Conservation (phyloP, 2,113 vertebrate genomes). For the Columba livia region DNA sequence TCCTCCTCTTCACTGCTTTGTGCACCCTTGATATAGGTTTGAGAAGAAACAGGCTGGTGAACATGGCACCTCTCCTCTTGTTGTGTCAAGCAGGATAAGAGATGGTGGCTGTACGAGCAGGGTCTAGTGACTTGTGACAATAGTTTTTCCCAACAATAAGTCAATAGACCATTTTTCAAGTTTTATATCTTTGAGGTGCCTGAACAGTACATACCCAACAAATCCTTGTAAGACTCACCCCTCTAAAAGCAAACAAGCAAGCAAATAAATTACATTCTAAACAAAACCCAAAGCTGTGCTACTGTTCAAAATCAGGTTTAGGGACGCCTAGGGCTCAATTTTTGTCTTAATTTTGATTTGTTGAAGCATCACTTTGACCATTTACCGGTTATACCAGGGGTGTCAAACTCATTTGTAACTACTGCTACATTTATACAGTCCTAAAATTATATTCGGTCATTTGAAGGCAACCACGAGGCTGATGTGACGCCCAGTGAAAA, state of each 20-base stretch:
- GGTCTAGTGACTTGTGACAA: not conserved
- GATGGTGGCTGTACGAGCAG: not conserved
- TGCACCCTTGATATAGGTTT: not conserved
- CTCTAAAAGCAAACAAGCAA: not conserved
- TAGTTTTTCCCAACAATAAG: not conserved
- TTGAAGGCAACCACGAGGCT: too few species aligned
- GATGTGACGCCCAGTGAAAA: too few species aligned
- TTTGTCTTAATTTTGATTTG: not conserved
- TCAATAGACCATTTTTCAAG: not conserved
- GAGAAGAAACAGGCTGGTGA: not conserved
- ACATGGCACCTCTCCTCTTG: not conserved
- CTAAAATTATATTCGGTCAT: too few species aligned
- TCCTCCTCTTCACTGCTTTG: not conserved
- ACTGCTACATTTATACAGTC: too few species aligned
- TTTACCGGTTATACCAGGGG: not conserved
- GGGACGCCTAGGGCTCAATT: not conserved
- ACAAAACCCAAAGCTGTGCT: not conserved
- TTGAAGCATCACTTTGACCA: not conserved
- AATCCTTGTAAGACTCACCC: not conserved
- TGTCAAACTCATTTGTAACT: too few species aligned
- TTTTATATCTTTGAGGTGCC: not conserved
- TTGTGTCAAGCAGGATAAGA: not conserved
- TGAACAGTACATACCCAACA: not conserved
- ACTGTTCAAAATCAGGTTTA: not conserved
- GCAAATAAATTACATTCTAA: slow-evolving; percentile 14